Percentiles rank a stretch among this genome's conserved stretches.
Conservation (phyloP, 2,113 vertebrate genomes). For the Mystacornis crossleyi region DNA sequence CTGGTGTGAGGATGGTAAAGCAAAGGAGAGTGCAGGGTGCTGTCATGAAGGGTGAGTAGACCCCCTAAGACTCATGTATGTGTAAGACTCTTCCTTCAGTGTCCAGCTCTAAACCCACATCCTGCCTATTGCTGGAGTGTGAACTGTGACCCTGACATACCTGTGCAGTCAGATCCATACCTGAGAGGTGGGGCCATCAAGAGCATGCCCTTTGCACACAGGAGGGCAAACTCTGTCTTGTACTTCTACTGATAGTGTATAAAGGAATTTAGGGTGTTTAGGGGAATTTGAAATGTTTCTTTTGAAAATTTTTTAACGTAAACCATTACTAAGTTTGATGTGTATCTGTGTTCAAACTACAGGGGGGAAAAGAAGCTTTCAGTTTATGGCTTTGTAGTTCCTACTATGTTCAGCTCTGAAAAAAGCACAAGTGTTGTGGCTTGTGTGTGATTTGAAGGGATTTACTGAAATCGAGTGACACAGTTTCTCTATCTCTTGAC, state of each 20-base stretch:
- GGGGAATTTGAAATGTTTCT: neutral
- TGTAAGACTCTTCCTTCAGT: neutral
- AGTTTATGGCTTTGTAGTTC: neutral
- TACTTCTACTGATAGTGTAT: neutral
- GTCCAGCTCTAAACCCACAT: neutral
- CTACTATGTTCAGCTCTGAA: neutral
- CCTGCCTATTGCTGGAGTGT: neutral
- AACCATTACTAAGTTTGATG: neutral
- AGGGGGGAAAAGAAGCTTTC: neutral
- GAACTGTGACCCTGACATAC: neutral
- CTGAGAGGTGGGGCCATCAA: neutral
- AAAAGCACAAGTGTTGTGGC: neutral
- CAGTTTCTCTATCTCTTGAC: neutral
- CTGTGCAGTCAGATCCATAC: neutral
- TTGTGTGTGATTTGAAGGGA: conserved; percentile 23
- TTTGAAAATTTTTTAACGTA: neutral
- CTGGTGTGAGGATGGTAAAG: neutral
- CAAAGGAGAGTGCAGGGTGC: neutral
- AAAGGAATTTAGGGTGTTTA: neutral
- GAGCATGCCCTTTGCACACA: neutral
- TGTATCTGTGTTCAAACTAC: neutral
- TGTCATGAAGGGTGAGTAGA: neutral
- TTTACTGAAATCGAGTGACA: neutral
- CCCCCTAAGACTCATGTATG: neutral
- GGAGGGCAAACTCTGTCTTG: neutral